Evolutionary conservation across 1,140 invertebrate genomes (phyloP), one percentile per base, ranked within the genome.

Genomic region (Hycleus cichorii): DNA sequence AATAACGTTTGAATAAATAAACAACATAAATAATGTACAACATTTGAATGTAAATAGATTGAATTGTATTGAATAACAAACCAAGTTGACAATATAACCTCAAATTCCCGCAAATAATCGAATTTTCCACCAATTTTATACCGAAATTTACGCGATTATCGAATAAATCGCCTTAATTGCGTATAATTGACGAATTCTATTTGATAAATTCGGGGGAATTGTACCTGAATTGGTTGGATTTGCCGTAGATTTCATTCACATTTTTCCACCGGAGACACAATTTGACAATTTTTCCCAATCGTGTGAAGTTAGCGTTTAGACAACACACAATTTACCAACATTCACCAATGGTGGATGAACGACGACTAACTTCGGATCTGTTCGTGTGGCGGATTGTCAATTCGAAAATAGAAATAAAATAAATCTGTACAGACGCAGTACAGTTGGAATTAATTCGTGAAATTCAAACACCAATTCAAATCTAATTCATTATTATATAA

Each of bases 31-130:
- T 18, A 18, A 18, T 18, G 32, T 4, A 32, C 32, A 32, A 32
- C 32, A 32, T 32, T 32, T 32, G 32, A 48, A 53, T 49, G 53
- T 52, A 56, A 60, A 60, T 55, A 45, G 56, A 60, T 60, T 56
- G 49, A 38, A 45, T 57, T 32, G 4, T 4, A 32, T 32, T 54
- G 40, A 18, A 24, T 25, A 42, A 50, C 57, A 59, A 47, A 39
- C 50, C 54, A 52, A 7, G 54, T 59, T 46, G 27, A 54, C 53
- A 44, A 58, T 54, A 55, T 62, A 62, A 62, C 55, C 56, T 54
- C 52, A 8, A 47, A 39, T 47, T 39, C 12, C 9, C 11, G 27
- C 32, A 18, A 18, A 18, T 18, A 1, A 18, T 18, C 32, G 32
- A 32, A 32, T 32, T 32, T 18, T 18, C 18, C 32, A 7, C 4